These are phyloP conservation scores for Kradibia gibbosae DNA, from an alignment of 1,140 invertebrate species.

Conservation along the genomic window DNA sequence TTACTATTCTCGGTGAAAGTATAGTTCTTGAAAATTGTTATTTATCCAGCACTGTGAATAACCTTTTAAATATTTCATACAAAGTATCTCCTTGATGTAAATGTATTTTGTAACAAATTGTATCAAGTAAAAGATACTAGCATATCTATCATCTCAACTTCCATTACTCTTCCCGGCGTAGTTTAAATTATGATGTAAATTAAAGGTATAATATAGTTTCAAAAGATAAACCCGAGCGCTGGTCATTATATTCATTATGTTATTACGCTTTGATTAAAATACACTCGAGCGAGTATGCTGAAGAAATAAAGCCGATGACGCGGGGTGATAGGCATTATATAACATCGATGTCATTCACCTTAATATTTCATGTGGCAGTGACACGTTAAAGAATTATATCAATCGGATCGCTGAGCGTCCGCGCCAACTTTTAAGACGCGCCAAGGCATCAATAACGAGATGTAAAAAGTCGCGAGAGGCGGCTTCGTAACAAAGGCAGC, in stretches of 20 bases:
- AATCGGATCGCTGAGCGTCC: constrained; percentile 4
- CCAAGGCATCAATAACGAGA: constrained; percentile 38
- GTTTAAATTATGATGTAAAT: constrained; percentile 45
- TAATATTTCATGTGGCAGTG: constrained; percentile 6
- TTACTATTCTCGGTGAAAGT: background rate
- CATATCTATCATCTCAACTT: background rate
- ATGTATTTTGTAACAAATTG: constrained; percentile 7
- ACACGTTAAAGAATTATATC: constrained; percentile 11
- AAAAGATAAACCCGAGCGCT: constrained; percentile 18
- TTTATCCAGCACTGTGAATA: background rate
- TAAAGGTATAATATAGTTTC: constrained; percentile 27
- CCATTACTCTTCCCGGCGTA: constrained; percentile 30
- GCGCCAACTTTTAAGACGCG: constrained; percentile 19
- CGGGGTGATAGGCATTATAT: background rate
- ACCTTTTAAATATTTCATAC: background rate
- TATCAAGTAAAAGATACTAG: background rate
- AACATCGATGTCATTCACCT: constrained; percentile 45
- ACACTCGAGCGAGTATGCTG: background rate
- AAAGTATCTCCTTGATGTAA: background rate
- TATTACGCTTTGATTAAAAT: constrained; percentile 41
- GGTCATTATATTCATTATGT: constrained; percentile 5
- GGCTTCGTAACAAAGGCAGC: constrained; percentile 25
- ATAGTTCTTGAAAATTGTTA: background rate
- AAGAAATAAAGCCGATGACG: background rate
- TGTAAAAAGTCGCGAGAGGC: background rate